Conservation (phyloP, 2,113 vertebrate species). For the Chauna torquata region DNA sequence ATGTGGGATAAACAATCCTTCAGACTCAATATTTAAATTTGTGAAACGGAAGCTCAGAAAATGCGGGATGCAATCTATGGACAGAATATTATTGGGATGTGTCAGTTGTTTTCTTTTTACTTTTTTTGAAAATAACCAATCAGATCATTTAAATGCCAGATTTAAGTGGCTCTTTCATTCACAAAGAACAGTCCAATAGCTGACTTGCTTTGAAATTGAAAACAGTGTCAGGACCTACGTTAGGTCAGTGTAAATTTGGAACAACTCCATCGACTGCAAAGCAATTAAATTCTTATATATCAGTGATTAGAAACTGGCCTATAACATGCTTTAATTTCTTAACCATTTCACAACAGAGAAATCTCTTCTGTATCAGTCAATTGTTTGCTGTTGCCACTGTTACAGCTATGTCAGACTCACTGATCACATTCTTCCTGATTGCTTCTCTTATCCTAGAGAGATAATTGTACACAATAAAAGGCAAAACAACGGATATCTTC, state of each 20-base stretch:
- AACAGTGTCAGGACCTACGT: not conserved
- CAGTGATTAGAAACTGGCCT: not conserved
- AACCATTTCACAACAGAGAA: not conserved
- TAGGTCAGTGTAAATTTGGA: not conserved
- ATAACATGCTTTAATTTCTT: conserved; percentile 44
- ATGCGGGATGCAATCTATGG: not conserved
- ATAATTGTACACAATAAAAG: conserved; percentile 14
- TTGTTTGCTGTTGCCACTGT: not conserved
- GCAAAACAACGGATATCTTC: conserved; percentile 24
- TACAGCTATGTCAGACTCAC: not conserved
- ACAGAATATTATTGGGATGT: not conserved
- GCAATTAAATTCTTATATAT: not conserved
- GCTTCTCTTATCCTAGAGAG: not conserved
- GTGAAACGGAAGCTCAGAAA: not conserved
- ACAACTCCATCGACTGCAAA: not conserved
- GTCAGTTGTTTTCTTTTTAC: not conserved
- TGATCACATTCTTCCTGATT: not conserved
- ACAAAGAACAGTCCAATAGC: not conserved
- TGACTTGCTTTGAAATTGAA: conserved; percentile 26
- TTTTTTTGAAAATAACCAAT: not conserved
- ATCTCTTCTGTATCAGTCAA: not conserved
- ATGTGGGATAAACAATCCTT: not conserved
- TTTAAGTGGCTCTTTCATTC: conserved; percentile 7
- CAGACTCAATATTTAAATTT: not conserved
- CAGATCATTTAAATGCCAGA: not conserved